These are phyloP conservation scores for Nibea coibor DNA, from an alignment of 2,113 vertebrate species.

Conservation along the genomic window DNA sequence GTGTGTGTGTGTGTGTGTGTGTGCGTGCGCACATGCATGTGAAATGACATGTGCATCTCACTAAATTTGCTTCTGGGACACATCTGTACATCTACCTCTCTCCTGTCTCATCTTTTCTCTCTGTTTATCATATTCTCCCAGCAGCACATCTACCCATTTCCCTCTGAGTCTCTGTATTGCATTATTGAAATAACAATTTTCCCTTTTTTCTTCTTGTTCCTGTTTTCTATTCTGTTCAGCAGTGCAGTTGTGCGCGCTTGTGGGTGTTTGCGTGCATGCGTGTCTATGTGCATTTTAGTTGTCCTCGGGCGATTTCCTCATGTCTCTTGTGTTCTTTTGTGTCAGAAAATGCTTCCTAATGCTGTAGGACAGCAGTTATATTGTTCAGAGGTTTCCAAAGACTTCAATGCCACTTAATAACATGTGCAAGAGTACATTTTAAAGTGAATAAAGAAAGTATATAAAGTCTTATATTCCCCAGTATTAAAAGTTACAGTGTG, in stretches of 20 bases:
- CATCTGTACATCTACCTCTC: slow-evolving; percentile 29
- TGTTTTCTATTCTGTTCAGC: slow-evolving; percentile 20
- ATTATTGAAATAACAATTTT: slow-evolving; percentile 55
- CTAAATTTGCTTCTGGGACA: slow-evolving; percentile 44
- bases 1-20: neutral
- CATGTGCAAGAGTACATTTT: neutral
- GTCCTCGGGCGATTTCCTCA: slow-evolving; percentile 8
- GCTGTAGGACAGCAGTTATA: neutral
- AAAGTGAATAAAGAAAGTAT: neutral
- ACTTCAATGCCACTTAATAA: neutral
- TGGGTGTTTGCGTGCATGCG: neutral
- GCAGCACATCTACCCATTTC: slow-evolving; percentile 28
- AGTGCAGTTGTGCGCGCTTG: neutral
- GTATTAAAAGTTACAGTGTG: neutral
- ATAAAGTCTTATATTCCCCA: neutral
- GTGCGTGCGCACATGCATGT: neutral
- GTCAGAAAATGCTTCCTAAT: neutral
- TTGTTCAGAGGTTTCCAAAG: neutral
- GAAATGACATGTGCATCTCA: slow-evolving; percentile 14
- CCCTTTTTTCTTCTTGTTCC: slow-evolving; percentile 17
- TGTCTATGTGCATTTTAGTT: neutral
- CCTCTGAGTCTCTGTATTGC: slow-evolving; percentile 39
- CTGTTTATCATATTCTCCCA: slow-evolving; percentile 46
- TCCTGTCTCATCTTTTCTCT: slow-evolving; percentile 25
- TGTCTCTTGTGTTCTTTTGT: neutral